Base-by-base conservation (phyloP, 2,888 invertebrate genomes). In the Celastrina argiolus region DNA sequence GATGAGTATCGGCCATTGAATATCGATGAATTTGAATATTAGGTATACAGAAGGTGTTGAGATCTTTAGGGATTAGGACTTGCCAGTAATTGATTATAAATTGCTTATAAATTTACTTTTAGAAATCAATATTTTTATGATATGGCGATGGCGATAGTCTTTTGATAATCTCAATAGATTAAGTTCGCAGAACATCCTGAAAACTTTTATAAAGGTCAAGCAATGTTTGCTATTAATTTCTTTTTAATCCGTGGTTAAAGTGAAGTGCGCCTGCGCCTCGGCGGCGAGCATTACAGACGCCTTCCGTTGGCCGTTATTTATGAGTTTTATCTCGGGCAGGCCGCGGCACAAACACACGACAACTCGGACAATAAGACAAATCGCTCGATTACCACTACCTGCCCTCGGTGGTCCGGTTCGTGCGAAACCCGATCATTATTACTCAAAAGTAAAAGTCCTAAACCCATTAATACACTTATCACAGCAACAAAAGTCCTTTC, bases 321-420 rank as follows among this genome's bases (percentile, higher is more conserved):
- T 91, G 83, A 81, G 82, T 85, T 87, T 89, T 90, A 91, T 90
- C 89, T 89, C 83, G 82, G 80, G 81, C 84, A 84, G 78, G 87
- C 83, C 83, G 87, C 86, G 90, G 79, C 85, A 87, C 87, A 87
- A 87, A 88, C 85, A 88, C 84, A 88, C 83, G 85, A 87, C 87
- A 83, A 83, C 82, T 82, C 84, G 78, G 85, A 88, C 87, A 88
- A 87, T 84, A 87, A 90, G 89, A 91, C 91, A 90, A 90, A 91
- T 90, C 85, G 86, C 75, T 81, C 87, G 89, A 89, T 90, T 89
- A 88, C 84, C 88, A 83, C 87, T 90, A 90, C 90, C 90, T 89
- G 87, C 83, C 76, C 77, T 80, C 78, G 86, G 88, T 83, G 88
- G 85, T 84, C 86, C 78, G 68, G 66, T 74, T 78, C 79, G 85